Conservation (phyloP, 2,888 invertebrate genomes). For the Sphinx pinastri region DNA sequence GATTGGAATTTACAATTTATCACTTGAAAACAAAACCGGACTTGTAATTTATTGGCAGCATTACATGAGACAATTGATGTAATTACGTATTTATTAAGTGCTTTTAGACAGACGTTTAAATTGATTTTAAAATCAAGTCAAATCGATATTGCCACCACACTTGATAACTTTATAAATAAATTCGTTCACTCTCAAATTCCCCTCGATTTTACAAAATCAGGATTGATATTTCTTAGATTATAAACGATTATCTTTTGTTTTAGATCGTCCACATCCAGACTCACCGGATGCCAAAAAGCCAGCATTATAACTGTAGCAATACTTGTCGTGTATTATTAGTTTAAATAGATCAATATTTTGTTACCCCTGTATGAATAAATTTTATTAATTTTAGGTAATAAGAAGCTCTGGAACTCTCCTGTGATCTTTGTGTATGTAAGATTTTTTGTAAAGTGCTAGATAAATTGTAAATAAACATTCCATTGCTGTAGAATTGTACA, state of each 20-base stretch:
- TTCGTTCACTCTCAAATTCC: no score
- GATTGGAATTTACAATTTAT: constrained; percentile 37
- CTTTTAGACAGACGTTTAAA: not conserved
- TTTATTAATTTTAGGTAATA: constrained; percentile 50
- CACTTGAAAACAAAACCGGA: constrained; percentile 8
- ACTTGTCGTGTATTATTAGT: constrained; percentile 47
- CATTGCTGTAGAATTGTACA: constrained; percentile 29
- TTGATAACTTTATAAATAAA: no score
- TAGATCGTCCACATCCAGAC: constrained; percentile 78
- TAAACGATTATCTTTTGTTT: constrained; percentile 51
- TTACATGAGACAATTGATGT: constrained; percentile 31
- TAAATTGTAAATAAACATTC: constrained; percentile 50
- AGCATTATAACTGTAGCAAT: constrained; percentile 72
- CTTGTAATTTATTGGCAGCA: not conserved
- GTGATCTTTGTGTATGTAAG: constrained; percentile 78
- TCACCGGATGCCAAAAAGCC: constrained; percentile 81
- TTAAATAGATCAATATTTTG: constrained; percentile 63
- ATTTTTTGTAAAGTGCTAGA: constrained; percentile 58
- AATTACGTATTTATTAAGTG: constrained; percentile 28
- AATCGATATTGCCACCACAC: not conserved
- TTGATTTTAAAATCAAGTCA: not conserved
- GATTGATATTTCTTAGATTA: no score
- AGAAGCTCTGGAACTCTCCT: constrained; percentile 80
- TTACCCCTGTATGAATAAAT: constrained; percentile 62
- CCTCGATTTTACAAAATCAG: no score